phyloP scores from a whole-genome alignment of 2,797 vertebrate species.

The Acanthurus lineatus region DNA sequence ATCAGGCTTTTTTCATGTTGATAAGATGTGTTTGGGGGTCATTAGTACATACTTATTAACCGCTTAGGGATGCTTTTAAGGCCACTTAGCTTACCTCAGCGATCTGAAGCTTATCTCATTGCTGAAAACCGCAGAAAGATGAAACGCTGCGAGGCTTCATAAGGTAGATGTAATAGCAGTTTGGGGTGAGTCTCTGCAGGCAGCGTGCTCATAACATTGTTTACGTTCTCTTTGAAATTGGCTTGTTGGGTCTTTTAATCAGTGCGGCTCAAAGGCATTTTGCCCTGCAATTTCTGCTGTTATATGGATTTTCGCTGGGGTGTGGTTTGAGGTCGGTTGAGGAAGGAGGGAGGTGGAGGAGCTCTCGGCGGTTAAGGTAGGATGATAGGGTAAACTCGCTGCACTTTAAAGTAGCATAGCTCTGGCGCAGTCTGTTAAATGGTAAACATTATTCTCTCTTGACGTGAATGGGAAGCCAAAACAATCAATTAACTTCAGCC shows the following conservation, averaged over 20 bases:
- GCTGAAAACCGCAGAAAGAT: constrained; percentile 72
- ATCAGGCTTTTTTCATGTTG: constrained; percentile 70
- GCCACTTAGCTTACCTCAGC: constrained; percentile 79
- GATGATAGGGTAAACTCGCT: constrained; percentile 56
- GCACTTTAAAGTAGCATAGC: constrained; percentile 57
- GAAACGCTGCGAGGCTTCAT: constrained; percentile 67
- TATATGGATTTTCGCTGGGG: constrained; percentile 75
- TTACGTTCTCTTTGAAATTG: constrained; percentile 79
- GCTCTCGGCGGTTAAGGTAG: constrained; percentile 51
- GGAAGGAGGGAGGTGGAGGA: constrained; percentile 37
- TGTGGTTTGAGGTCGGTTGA: constrained; percentile 74
- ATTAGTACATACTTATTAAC: constrained; percentile 84
- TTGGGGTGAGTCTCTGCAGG: constrained; percentile 77
- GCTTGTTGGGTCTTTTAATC: constrained; percentile 81
- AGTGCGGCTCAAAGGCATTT: constrained; percentile 74
- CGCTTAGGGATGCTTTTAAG: constrained; percentile 77
- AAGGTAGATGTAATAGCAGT: constrained; percentile 78
- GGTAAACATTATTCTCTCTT: constrained; percentile 63
- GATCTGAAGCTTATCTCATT: constrained; percentile 73
- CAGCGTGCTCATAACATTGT: constrained; percentile 75
- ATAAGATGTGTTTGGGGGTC: constrained; percentile 77
- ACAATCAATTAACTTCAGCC: constrained; percentile 70
- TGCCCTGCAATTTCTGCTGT: constrained; percentile 80
- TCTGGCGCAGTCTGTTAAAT: constrained; percentile 51
- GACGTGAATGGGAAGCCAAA: constrained; percentile 71